Conservation (phyloP, 1,140 invertebrate species). For the Araneus ventricosus region DNA sequence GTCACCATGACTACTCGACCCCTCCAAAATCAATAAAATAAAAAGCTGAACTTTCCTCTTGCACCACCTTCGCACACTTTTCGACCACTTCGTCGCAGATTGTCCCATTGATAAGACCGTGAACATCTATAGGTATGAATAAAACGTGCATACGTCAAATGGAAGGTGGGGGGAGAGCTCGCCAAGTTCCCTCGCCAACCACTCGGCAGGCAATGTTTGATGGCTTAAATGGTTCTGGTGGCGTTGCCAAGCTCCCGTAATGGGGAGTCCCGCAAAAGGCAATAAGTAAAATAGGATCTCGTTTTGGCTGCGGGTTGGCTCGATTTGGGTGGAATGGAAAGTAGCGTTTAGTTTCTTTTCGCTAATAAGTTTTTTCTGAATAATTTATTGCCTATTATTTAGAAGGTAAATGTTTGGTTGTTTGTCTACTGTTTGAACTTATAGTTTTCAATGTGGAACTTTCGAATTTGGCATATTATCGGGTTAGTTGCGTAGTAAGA, state of each 20-base stretch:
- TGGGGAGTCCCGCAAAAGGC: neutral
- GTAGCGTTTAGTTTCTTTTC: neutral
- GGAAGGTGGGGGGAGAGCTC: neutral
- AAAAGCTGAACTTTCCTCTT: slow-evolving; percentile 66
- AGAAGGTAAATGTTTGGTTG: too few species aligned
- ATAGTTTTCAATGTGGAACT: too few species aligned
- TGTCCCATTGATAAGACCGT: slow-evolving; percentile 59
- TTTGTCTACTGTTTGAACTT: too few species aligned
- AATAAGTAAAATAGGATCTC: neutral
- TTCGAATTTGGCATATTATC: too few species aligned
- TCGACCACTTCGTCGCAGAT: slow-evolving; percentile 62
- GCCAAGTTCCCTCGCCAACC: slow-evolving; percentile 33
- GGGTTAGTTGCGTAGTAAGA: too few species aligned
- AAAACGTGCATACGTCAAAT: slow-evolving; percentile 19
- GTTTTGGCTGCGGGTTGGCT: neutral
- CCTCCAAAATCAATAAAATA: slow-evolving; percentile 58
- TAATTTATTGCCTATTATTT: too few species aligned
- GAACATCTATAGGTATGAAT: slow-evolving; percentile 51
- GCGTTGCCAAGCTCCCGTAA: neutral
- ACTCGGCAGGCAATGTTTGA: neutral
- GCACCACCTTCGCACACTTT: slow-evolving; percentile 59
- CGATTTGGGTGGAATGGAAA: neutral
- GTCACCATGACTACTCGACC: slow-evolving; percentile 71
- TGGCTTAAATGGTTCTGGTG: neutral
- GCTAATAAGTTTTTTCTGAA: neutral